phyloP scores from a whole-genome alignment of 2,113 vertebrate genomes.

The Chauna torquata region DNA sequence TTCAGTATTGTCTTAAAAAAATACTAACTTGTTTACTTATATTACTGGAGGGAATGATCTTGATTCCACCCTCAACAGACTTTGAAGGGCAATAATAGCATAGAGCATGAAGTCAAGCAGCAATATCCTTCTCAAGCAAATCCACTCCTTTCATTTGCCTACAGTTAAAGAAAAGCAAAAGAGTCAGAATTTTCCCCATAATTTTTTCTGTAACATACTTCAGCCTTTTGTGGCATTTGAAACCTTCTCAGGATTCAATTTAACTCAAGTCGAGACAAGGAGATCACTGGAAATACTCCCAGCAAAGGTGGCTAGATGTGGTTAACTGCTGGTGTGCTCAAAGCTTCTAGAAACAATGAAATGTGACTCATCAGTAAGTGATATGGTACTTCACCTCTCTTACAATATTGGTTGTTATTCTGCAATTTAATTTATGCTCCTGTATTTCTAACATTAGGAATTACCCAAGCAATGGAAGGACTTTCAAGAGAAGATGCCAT shows the following conservation, averaged over 20 bases:
- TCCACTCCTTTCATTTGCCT: background rate
- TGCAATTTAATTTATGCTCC: background rate
- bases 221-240: background rate
- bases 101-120: background rate
- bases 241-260: background rate
- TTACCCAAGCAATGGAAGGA: background rate
- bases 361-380: background rate
- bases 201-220: background rate
- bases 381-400: background rate
- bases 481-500: background rate
- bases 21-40: constrained; percentile 22
- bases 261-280: background rate
- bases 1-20: constrained; percentile 8
- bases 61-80: background rate
- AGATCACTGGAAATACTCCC: background rate
- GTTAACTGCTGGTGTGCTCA: background rate
- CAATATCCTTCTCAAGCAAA: background rate
- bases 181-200: background rate
- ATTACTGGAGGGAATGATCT: background rate
- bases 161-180: background rate
- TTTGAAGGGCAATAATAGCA: background rate
- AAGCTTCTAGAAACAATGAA: background rate
- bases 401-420: background rate
- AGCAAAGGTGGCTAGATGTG: background rate
- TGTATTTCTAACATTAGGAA: background rate